Evolutionary conservation across 2,888 invertebrate species (phyloP).

Genomic region (Polymixis lichenea): DNA sequence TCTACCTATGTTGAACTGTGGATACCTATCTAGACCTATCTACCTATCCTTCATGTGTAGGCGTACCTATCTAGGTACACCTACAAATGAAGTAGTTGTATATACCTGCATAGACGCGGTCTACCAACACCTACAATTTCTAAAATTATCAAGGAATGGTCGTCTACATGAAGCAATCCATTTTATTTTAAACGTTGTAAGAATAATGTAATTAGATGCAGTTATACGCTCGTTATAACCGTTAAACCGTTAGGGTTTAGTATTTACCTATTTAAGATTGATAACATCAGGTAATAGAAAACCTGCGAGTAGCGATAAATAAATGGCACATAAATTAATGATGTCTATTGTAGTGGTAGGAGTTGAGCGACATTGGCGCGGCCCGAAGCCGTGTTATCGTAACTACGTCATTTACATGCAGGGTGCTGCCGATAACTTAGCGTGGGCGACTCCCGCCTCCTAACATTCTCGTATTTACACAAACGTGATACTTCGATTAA

Average conservation of each 20-base stretch:
- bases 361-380: conserved; percentile 60
- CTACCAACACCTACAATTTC: neutral
- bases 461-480: conserved; percentile 59
- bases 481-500: conserved; percentile 54
- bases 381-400: conserved; percentile 67
- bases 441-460: conserved; percentile 76
- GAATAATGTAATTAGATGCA: neutral
- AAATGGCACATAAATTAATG: conserved; percentile 40
- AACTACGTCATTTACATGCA: conserved; percentile 85
- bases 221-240: too few relatives aligned
- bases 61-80: neutral
- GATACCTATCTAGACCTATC: too few relatives aligned
- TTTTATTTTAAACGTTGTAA: neutral
- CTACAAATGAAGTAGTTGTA: neutral
- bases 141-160: neutral
- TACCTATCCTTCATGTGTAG: too few relatives aligned
- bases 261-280: conserved; percentile 3
- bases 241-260: too few relatives aligned
- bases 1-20: neutral
- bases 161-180: neutral
- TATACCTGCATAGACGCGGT: neutral
- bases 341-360: conserved; percentile 36
- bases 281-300: conserved; percentile 23
- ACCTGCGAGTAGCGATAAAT: conserved; percentile 25
- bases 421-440: conserved; percentile 82